A percentile compares a stretch with the other conserved stretches of the same genome.
Evolutionary conservation across 2,113 vertebrate species (phyloP).

Genomic region (Cavia porcellus): DNA sequence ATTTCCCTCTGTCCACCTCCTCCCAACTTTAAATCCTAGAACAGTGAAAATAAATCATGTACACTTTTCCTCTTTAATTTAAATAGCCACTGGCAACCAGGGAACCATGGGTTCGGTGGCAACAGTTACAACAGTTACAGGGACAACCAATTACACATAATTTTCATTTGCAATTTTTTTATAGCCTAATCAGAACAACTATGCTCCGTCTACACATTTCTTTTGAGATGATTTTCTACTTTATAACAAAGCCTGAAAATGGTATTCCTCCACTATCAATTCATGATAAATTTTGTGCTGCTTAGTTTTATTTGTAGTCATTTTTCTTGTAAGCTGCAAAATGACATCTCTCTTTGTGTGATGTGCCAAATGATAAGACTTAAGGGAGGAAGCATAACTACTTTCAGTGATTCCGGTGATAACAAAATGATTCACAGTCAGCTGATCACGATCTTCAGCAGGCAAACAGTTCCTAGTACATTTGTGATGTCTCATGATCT

Average conservation of each 20-base stretch:
- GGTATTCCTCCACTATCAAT: background rate
- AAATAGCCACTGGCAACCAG: background rate
- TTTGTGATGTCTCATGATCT: background rate
- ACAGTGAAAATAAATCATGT: constrained; percentile 30
- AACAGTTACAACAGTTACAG: background rate
- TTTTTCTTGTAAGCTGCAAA: constrained; percentile 62
- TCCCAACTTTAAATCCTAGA: background rate
- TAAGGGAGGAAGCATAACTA: constrained; percentile 48
- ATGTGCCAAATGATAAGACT: constrained; percentile 74
- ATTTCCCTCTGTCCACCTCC: too few relatives aligned
- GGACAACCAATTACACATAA: background rate
- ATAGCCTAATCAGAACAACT: background rate
- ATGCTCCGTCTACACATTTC: constrained; percentile 68
- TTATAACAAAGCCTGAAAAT: background rate
- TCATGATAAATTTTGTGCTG: constrained; percentile 31
- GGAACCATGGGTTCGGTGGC: background rate
- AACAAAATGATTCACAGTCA: constrained; percentile 15
- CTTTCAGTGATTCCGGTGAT: background rate
- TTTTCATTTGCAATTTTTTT: constrained; percentile 28
- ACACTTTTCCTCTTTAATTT: background rate
- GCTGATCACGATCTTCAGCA: background rate
- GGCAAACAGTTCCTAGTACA: background rate
- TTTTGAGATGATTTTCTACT: constrained; percentile 80
- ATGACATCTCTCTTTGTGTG: constrained; percentile 74
- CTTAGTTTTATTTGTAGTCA: constrained; percentile 62